These are phyloP conservation scores for Arbacia lixula DNA, from an alignment of 53 echinoderm and acorn worm genomes.

Conservation along the genomic window DNA sequence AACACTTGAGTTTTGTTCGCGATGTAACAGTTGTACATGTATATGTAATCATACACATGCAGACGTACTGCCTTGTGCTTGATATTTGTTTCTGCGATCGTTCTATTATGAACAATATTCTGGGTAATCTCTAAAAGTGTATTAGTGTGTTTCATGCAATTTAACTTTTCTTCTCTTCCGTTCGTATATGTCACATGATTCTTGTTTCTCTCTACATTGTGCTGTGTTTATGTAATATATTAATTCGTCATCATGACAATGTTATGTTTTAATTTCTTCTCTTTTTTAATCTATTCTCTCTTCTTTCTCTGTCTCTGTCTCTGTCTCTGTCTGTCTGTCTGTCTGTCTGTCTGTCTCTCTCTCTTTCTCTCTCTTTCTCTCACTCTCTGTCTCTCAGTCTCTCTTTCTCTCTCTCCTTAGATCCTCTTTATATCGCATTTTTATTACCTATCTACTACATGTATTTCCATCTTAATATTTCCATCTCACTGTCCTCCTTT, in stretches of 20 bases:
- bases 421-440: too few relatives aligned
- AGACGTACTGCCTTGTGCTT: too few relatives aligned
- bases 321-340: neutral
- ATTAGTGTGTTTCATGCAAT: neutral
- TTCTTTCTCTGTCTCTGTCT: neutral
- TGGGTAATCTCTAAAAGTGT: neutral
- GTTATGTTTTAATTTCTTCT: too few relatives aligned
- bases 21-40: too few relatives aligned
- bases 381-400: neutral
- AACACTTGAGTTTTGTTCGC: too few relatives aligned
- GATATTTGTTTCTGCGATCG: too few relatives aligned
- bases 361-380: neutral
- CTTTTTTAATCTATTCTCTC: neutral
- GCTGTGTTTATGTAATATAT: too few relatives aligned
- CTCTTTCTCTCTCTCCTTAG: neutral
- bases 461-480: too few relatives aligned
- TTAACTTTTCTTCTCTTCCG: neutral
- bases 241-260: too few relatives aligned
- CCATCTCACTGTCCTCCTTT: neutral
- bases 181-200: neutral
- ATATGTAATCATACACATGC: too few relatives aligned
- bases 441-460: too few relatives aligned
- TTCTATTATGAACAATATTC: too few relatives aligned
- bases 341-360: neutral
- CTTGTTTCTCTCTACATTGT: neutral